phyloP scores from a whole-genome alignment of 2,113 vertebrate genomes.

The Phainopepla nitens region DNA sequence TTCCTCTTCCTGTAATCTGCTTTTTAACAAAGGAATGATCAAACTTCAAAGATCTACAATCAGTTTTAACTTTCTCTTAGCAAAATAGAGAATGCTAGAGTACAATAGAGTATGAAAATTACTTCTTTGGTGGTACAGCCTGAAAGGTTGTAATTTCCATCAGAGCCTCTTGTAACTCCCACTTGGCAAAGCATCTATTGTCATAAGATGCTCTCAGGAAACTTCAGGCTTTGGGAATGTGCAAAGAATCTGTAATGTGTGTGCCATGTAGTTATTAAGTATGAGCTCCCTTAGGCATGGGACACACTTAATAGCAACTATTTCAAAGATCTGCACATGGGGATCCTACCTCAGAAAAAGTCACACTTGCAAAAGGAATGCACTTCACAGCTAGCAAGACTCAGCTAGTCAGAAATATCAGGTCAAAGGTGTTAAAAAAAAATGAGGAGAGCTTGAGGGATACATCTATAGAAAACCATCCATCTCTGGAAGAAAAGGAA shows the following conservation, averaged over 20 bases:
- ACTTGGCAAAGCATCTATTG: background rate
- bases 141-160: slow-evolving; percentile 49
- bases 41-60: background rate
- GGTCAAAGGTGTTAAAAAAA: background rate
- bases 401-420: background rate
- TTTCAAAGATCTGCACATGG: background rate
- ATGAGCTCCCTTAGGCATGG: background rate
- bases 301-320: background rate
- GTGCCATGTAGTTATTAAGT: background rate
- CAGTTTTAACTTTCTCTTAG: background rate
- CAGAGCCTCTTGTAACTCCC: background rate
- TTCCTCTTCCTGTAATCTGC: background rate
- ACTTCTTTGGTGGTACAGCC: background rate
- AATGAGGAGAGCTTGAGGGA: background rate
- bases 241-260: background rate
- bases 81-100: background rate
- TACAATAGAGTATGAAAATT: background rate
- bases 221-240: background rate
- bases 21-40: background rate
- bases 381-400: background rate
- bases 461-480: background rate
- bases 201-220: background rate
- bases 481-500: background rate
- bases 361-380: background rate
- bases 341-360: background rate